Evolutionary conservation across 2,797 vertebrate genomes (phyloP).

Genomic region (Anniella stebbinsi): DNA sequence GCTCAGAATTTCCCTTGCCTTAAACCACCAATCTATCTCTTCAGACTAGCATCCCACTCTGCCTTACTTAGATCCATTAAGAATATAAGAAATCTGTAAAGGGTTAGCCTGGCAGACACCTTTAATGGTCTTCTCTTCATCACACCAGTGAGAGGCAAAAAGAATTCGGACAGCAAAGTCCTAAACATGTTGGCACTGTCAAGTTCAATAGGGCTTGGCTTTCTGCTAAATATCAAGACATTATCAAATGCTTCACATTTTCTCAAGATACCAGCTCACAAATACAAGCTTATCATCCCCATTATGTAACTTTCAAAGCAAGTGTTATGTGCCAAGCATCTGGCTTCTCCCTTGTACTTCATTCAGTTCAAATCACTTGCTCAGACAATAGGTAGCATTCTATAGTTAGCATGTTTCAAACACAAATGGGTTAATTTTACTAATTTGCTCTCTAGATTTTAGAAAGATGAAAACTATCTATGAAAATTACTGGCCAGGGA

Average conservation of each 20-base stretch:
- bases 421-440: slow-evolving; percentile 49
- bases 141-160: not conserved
- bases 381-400: slow-evolving; percentile 36
- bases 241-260: not conserved
- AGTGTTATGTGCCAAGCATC: not conserved
- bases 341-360: slow-evolving; percentile 54
- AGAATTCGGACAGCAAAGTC: not conserved
- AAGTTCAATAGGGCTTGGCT: not conserved
- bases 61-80: not conserved
- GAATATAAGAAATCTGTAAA: not conserved
- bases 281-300: slow-evolving; percentile 28
- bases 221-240: not conserved
- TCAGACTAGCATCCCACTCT: not conserved
- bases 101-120: not conserved
- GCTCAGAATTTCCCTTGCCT: slow-evolving; percentile 38
- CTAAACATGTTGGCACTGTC: not conserved
- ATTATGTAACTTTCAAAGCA: slow-evolving; percentile 11
- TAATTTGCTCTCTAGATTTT: slow-evolving; percentile 56
- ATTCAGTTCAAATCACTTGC: slow-evolving; percentile 23
- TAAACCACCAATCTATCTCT: not conserved
- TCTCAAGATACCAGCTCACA: not conserved
- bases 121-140: not conserved
- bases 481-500: slow-evolving; percentile 64
- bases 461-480: slow-evolving; percentile 50
- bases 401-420: slow-evolving; percentile 55